Percentiles rank a stretch among this genome's conserved stretches.
phyloP scores from a whole-genome alignment of 1,140 invertebrate species.

The Tyrophagus putrescentiae region DNA sequence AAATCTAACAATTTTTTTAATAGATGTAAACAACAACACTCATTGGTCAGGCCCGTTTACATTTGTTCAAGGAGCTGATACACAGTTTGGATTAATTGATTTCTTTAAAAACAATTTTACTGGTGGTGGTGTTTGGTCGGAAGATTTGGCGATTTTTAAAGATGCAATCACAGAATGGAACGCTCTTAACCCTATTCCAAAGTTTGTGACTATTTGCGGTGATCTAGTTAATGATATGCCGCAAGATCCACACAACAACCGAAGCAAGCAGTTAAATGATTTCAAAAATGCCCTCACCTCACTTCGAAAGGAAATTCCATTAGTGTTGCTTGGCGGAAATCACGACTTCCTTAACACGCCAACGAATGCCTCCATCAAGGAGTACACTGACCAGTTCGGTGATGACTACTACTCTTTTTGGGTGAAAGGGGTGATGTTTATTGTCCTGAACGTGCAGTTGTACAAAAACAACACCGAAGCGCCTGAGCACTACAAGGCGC shows the following conservation, averaged over 20 bases:
- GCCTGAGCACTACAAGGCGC: constrained; percentile 32
- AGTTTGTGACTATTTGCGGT: constrained; percentile 43
- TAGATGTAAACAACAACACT: not conserved
- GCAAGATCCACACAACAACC: constrained; percentile 26
- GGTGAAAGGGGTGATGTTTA: constrained; percentile 39
- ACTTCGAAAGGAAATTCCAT: constrained; percentile 36
- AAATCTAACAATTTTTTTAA: too few relatives aligned
- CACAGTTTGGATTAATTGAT: constrained; percentile 41
- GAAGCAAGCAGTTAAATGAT: constrained; percentile 26
- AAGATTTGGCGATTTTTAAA: constrained; percentile 37
- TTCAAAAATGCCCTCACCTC: constrained; percentile 36
- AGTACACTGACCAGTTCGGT: constrained; percentile 38
- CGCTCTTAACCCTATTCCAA: constrained; percentile 31
- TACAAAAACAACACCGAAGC: constrained; percentile 30
- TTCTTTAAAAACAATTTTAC: constrained; percentile 31
- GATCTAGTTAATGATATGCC: constrained; percentile 41
- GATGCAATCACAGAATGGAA: constrained; percentile 37
- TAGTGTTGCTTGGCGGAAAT: constrained; percentile 44
- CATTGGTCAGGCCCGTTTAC: constrained; percentile 33
- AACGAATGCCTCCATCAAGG: constrained; percentile 32
- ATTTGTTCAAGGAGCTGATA: constrained; percentile 42
- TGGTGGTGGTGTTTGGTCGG: constrained; percentile 37
- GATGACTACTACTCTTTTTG: constrained; percentile 44
- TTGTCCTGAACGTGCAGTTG: constrained; percentile 42
- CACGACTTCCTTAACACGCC: constrained; percentile 43